Percentiles rank a stretch among this genome's conserved stretches.
Conservation (phyloP, 2,888 invertebrate genomes). For the Drosophila meridiana region DNA sequence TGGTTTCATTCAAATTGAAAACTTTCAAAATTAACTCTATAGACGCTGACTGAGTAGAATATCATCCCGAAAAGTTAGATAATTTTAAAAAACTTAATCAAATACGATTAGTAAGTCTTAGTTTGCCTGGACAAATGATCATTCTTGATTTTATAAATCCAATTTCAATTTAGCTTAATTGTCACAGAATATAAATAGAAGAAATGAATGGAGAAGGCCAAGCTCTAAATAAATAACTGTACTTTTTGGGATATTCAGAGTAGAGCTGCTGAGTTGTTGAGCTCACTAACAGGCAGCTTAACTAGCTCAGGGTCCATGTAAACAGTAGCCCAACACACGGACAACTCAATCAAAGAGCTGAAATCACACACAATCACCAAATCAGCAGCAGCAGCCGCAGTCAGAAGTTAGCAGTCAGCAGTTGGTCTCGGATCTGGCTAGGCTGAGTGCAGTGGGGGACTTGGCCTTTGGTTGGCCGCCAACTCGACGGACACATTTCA, state of each 20-base stretch:
- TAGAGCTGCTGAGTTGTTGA: not conserved
- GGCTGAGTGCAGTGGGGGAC: slow-evolving; percentile 22
- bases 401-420: slow-evolving; percentile 25
- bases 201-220: too few species aligned
- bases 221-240: too few species aligned
- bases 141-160: too few species aligned
- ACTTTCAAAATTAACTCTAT: too few species aligned
- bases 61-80: too few species aligned
- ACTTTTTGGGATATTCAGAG: not conserved
- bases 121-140: too few species aligned
- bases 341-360: slow-evolving; percentile 71
- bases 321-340: slow-evolving; percentile 65
- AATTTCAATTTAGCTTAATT: too few species aligned
- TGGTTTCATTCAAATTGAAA: too few species aligned
- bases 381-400: slow-evolving; percentile 16
- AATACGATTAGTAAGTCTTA: too few species aligned
- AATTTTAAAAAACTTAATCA: too few species aligned
- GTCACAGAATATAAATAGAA: too few species aligned
- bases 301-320: slow-evolving; percentile 42
- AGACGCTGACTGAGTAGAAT: too few species aligned
- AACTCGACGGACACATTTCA: slow-evolving; percentile 73
- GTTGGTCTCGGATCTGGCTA: slow-evolving; percentile 37
- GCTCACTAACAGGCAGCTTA: not conserved
- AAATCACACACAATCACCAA: slow-evolving; percentile 60
- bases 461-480: slow-evolving; percentile 64